These are phyloP conservation scores for Xiphophorus hellerii DNA, from an alignment of 2,113 vertebrate genomes.

Conservation along the genomic window DNA sequence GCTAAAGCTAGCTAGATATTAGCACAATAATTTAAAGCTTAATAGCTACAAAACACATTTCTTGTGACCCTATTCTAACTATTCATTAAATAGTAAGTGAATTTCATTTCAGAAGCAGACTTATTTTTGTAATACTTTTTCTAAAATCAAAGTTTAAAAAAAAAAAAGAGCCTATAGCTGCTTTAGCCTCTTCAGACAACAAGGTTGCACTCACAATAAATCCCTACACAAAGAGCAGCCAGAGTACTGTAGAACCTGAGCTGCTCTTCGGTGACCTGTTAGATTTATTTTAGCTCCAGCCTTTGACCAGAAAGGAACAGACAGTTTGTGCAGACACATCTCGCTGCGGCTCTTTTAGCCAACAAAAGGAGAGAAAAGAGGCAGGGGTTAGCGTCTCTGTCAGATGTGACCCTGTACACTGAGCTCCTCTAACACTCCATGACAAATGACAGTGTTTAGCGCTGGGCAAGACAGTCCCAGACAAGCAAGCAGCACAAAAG, in stretches of 20 bases:
- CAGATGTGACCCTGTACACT: conserved; percentile 42
- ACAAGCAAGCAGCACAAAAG: conserved; percentile 18
- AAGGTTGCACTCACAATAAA: too few species aligned
- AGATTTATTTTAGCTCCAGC: conserved; percentile 22
- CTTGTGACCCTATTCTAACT: not conserved
- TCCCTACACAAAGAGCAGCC: too few species aligned
- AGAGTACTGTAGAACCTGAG: too few species aligned
- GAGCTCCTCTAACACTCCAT: conserved; percentile 35
- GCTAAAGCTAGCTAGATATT: not conserved
- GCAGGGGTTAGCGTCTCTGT: conserved; percentile 13
- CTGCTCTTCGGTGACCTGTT: conserved; percentile 2
- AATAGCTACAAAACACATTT: not conserved
- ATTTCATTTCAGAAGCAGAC: too few species aligned
- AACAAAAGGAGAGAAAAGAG: conserved; percentile 21
- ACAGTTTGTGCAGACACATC: conserved; percentile 57
- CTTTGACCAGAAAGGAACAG: conserved; percentile 50
- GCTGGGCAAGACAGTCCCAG: conserved; percentile 22
- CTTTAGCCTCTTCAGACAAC: too few species aligned
- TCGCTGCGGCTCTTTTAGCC: conserved; percentile 36
- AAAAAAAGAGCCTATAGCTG: not conserved
- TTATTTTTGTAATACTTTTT: too few species aligned
- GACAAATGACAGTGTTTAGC: conserved; percentile 50
- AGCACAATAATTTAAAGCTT: not conserved
- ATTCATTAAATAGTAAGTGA: not conserved
- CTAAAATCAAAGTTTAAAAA: too few species aligned